Evolutionary conservation across 2,797 vertebrate species (phyloP), one percentile per base, ranked within the genome.

Genomic region (Pempheris klunzingeri): DNA sequence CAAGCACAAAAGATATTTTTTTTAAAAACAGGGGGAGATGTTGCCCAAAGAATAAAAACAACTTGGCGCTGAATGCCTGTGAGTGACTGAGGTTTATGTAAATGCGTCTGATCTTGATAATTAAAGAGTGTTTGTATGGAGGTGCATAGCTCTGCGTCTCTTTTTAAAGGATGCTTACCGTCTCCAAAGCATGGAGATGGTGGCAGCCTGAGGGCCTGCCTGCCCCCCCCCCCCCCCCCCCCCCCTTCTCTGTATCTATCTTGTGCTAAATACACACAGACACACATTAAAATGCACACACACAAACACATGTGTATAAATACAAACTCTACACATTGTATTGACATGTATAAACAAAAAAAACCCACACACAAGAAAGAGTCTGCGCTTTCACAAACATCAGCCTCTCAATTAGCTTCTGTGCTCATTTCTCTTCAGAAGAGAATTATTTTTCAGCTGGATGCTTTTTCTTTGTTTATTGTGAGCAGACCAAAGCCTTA

Each of bases 321-420:
- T 57, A 53, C 36, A 12, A 68, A 74, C 64, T 75, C 72, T 52
- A 74, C 85, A 86, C 77, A 74, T 78, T 41, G 36, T 6, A 63
- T 71, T 71, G 57, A 82, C 81, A 87, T 44, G 34, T 55, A 77
- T 77, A 84, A 71, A 88, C 78, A 81, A 83, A 85, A 81, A 83
- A 85, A 78, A 87, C 70, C 74, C 80, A 87, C 84, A 90, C 77
- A 78, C 61, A 86, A 80, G 70, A 85, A 91, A 86, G 84, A 78
- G 74, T 69, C 62, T 30, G 57, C 26, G 68, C 78, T 80, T 90
- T 84, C 85, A 90, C 87, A 90, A 88, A 87, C 93, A 92, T 83
- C 89, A 88, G 90, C 87, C 87, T 92, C 91, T 92, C 93, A 93
- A 94, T 94, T 93, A 93, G 89, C 91, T 90, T 87, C 78, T 90